Evolutionary conservation across 1,140 invertebrate species (phyloP), one percentile per base, ranked within the genome.

Genomic region (Drosophila sp.): DNA sequence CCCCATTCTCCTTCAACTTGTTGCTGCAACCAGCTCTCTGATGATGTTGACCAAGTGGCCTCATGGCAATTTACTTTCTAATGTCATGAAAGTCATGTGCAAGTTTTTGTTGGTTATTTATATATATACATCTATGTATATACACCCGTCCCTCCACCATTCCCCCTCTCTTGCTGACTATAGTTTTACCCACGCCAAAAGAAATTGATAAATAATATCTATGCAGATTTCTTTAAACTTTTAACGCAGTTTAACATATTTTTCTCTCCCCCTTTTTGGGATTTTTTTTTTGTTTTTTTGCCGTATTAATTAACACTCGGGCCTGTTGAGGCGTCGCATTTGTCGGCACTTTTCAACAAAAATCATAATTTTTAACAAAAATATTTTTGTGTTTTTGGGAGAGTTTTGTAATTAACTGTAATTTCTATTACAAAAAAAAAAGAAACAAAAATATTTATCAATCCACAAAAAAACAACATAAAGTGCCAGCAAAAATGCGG

Each of bases 21-120:
- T 65, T 63, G 71, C 55, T 76, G 69, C 72, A 62, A 69, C 79
- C 65, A 76, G 27, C 54, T 55, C 66, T 70, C 38, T 65, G 73
- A 60, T 70, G 74, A 44, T 63, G 75, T 89, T 89, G 85, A 89
- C 84, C 84, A 89, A 89, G 77, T 89, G 85, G 84, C 84, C 84
- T 89, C 57, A 90, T 84, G 77, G 84, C 85, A 89, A 89, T 89
- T 89, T 89, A 89, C 84, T 89, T 89, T 89, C 84, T 89, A 89
- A 89, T 89, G 84, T 80, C 84, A 89, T 58, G 74, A 87, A 89
- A 87, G 83, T 87, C 83, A 87, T 87, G 84, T 83, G 84, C 84
- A 87, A 87, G 79, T 83, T 76, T 79, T 87, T 76, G 35, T 32
- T 72, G 67, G 40, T 50, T 58, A 29, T 72, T 54, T 23, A 58